These are phyloP conservation scores for Crocuta crocuta DNA, from an alignment of 2,113 vertebrate genomes.

Conservation along the genomic window DNA sequence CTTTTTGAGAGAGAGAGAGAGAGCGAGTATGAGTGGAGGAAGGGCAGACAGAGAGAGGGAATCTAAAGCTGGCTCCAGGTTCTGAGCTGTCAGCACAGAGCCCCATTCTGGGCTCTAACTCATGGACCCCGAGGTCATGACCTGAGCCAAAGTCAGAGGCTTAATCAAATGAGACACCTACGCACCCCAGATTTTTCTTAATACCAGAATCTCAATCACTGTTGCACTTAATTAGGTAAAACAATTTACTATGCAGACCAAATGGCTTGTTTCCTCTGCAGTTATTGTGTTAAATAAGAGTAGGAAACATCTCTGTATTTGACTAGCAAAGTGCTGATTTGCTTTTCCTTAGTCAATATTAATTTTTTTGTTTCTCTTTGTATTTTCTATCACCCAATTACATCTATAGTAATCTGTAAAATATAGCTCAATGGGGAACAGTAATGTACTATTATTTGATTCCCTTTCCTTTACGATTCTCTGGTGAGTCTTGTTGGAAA, in stretches of 20 bases:
- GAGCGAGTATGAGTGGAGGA: no score
- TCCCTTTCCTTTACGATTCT: slow-evolving; percentile 71
- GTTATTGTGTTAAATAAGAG: background rate
- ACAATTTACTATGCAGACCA: background rate
- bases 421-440: background rate
- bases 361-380: slow-evolving; percentile 46
- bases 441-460: slow-evolving; percentile 71
- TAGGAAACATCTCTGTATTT: background rate
- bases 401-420: slow-evolving; percentile 18
- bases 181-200: background rate
- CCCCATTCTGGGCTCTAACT: no score
- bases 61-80: no score
- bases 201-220: background rate
- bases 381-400: slow-evolving; percentile 56
- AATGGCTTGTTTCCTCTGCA: background rate
- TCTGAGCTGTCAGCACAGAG: no score
- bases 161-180: no score
- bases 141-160: no score
- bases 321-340: slow-evolving; percentile 4
- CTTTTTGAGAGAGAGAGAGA: no score
- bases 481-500: slow-evolving; percentile 31
- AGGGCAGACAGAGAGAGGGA: no score
- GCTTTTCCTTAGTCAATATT: slow-evolving; percentile 37
- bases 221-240: background rate
- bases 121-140: no score